Base-by-base conservation (phyloP, 2,888 invertebrate species). In the Phalera bucephala region DNA sequence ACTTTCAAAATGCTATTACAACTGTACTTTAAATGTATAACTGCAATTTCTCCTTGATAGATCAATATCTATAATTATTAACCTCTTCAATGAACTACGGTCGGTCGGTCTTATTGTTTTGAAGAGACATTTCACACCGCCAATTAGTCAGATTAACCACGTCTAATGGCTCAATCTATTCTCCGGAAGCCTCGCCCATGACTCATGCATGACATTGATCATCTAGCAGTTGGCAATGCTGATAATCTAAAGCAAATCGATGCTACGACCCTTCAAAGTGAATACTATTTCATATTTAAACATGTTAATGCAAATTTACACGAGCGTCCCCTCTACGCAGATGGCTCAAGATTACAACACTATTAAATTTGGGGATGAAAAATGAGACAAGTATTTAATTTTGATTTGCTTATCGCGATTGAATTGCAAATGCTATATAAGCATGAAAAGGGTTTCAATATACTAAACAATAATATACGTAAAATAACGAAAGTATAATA, bases 301-400 rank as follows among this genome's bases (percentile, higher is more conserved):
- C 38, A 45, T 45, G 45, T 45, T 57, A 58, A 43, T 48, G 46
- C 43, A 41, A 40, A 35, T 32, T 36, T 45, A 52, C 40, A 32
- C 15, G 28, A 1, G 32, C 15, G 22, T n/a, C 9, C 32, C 22
- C 23, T 10, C 12, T 1, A 23, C 23, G 29, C 30, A 15, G 25
- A 43, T 34, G 28, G 34, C 9, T 10, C 8, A 62, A 65, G 65
- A 65, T 73, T 76, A 74, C 67, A 73, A 72, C 72, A 72, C 64
- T 72, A 68, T 77, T 72, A 65, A 50, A 61, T 58, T 53, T 58
- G 55, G 67, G 66, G 77, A 69, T 65, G 68, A 70, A 76, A 77
- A 77, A 77, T 72, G 72, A 74, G 72, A 64, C 52, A 45, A 51
- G 62, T 64, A 60, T 70, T 68, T 66, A 59, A 65, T 65, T 70